These are phyloP conservation scores for Varroa destructor DNA, from an alignment of 1,140 invertebrate genomes.

Conservation along the genomic window DNA sequence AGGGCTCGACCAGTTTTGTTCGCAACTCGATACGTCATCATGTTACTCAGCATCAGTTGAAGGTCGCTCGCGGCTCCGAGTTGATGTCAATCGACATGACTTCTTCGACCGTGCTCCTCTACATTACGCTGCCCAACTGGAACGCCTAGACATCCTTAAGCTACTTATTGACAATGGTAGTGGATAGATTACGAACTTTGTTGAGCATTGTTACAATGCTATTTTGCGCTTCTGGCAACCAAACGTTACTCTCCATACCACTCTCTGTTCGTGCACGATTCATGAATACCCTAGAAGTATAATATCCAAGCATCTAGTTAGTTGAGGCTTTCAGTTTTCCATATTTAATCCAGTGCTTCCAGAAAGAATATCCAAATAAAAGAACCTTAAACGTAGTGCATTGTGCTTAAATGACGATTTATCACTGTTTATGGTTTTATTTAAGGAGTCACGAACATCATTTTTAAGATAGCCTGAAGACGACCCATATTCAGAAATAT, in stretches of 20 bases:
- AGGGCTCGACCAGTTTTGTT: no score
- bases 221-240: no score
- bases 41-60: neutral
- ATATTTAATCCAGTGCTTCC: neutral
- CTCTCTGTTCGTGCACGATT: neutral
- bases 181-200: neutral
- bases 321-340: neutral
- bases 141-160: neutral
- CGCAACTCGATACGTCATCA: no score
- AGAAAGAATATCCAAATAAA: no score
- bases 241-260: no score
- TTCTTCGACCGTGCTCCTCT: conserved; percentile 20
- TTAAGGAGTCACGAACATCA: no score
- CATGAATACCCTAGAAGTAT: neutral
- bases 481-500: no score
- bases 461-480: no score
- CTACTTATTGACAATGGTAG: neutral
- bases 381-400: no score
- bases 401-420: no score
- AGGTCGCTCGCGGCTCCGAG: neutral
- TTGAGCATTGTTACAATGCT: neutral
- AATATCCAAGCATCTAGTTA: neutral
- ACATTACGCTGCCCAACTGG: conserved; percentile 12
- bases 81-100: conserved; percentile 2
- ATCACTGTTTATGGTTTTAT: no score